Evolutionary conservation across 2,113 vertebrate genomes (phyloP), one percentile per base, ranked within the genome.

Genomic region (Monarcha castaneiventris): DNA sequence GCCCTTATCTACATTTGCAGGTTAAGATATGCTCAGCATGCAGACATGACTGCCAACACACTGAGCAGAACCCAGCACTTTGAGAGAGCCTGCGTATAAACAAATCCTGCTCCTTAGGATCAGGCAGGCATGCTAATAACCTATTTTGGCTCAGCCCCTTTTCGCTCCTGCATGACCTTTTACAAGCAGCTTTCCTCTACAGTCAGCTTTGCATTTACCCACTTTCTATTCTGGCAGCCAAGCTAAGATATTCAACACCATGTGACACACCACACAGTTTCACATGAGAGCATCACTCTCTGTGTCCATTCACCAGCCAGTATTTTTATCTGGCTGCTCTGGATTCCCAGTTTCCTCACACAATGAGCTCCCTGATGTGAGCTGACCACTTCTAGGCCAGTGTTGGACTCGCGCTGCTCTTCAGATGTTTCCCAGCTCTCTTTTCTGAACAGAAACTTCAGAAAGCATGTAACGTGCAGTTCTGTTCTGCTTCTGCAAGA

Each of bases 331-430:
- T 7, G 0, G 32, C 84, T 94, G 81, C 87, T 92, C 81, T 62
- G n/a, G 49, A 84, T 91, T 91, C 93, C 86, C 69, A 37, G 52
- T 22, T 87, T 81, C 80, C 51, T 79, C 8, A 3, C 87, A 84
- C 89, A 81, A 59, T n/a, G 44, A 82, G 67, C 41, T 86, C 86
- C 88, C 88, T 95, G 83, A 94, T 87, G 88, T 37, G 91, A 91
- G 68, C 26, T 68, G 72, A 90, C 94, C 76, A 56, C 61, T 91
- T 88, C 68, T 43, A 58, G 7, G 39, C 51, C 46, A 54, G 49
- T 0, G 0, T 0, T 64, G 61, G 56, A 39, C 52, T 69, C 3
- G 13, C 0, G 1, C 49, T 72, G 84, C 71, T 92, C 77, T 90
- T 80, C 80, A 86, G 49, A 89, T 89, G 55, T 62, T 93, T 96